phyloP scores from a whole-genome alignment of 2,113 vertebrate genomes.

The Agapornis roseicollis region DNA sequence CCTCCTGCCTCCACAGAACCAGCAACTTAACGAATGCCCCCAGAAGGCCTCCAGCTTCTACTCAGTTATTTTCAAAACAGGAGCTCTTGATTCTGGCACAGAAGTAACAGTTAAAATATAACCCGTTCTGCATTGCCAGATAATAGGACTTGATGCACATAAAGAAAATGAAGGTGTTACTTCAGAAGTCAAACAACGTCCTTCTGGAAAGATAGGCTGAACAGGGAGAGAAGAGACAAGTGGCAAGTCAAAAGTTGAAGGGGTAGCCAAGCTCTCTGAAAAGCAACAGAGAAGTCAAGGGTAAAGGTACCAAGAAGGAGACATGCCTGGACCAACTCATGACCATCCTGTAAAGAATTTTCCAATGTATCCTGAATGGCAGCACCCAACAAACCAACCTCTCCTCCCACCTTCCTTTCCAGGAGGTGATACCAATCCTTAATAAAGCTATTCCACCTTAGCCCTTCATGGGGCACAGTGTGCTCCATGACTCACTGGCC shows the following conservation, averaged over 20 bases:
- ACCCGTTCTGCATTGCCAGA: not conserved
- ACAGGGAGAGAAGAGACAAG: not conserved
- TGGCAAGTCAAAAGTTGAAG: not conserved
- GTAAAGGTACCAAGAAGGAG: not conserved
- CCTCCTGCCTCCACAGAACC: not conserved
- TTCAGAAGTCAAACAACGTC: not conserved
- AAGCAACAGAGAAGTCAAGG: not conserved
- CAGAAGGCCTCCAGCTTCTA: not conserved
- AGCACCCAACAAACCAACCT: not conserved
- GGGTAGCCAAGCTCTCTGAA: not conserved
- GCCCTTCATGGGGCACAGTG: accelerated
- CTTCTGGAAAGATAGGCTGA: not conserved
- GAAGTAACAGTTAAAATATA: not conserved
- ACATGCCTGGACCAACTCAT: not conserved
- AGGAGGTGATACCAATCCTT: not conserved
- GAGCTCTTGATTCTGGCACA: not conserved
- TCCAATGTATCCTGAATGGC: not conserved
- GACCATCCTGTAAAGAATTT: not conserved
- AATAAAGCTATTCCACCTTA: not conserved
- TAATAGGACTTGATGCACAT: not conserved
- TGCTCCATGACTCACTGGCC: not conserved
- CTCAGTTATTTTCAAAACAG: not conserved
- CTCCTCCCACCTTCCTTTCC: not conserved
- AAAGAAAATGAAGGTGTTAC: not conserved
- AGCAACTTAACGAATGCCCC: not conserved